Evolutionary conservation across 2,797 vertebrate species (phyloP).

Genomic region (Sphenodon punctatus): DNA sequence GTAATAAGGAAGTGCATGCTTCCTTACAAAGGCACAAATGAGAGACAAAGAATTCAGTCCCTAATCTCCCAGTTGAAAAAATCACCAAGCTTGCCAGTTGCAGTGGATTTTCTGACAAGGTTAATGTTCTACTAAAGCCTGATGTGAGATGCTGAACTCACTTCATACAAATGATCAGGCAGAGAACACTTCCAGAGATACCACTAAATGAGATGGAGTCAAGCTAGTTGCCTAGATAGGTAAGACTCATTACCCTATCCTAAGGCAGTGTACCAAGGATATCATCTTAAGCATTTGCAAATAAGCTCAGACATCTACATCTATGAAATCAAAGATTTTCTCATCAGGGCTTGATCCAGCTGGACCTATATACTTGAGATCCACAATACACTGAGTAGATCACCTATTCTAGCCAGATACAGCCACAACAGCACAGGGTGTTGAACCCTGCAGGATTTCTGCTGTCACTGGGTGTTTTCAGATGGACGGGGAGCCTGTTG

Average conservation of each 20-base stretch:
- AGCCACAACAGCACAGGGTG: neutral
- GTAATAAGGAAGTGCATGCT: neutral
- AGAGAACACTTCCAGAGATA: neutral
- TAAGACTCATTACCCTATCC: neutral
- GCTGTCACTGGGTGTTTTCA: no score
- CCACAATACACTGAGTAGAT: no score
- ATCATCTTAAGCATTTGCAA: neutral
- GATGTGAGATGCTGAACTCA: neutral
- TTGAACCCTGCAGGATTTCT: neutral
- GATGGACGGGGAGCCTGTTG: no score
- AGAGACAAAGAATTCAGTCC: neutral
- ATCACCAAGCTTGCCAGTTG: rapidly evolving
- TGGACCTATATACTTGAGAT: no score
- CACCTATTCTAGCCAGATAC: no score
- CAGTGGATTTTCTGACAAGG: neutral
- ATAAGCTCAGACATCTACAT: neutral
- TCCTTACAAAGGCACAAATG: rapidly evolving
- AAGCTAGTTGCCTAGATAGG: neutral
- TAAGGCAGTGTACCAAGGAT: neutral
- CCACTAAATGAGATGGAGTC: neutral
- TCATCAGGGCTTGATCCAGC: neutral
- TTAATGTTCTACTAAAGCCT: neutral
- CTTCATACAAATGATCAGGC: neutral
- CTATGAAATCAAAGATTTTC: neutral
- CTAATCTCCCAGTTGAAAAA: neutral